These are phyloP conservation scores for Laticauda colubrina DNA, from an alignment of 2,113 vertebrate species.

Conservation along the genomic window DNA sequence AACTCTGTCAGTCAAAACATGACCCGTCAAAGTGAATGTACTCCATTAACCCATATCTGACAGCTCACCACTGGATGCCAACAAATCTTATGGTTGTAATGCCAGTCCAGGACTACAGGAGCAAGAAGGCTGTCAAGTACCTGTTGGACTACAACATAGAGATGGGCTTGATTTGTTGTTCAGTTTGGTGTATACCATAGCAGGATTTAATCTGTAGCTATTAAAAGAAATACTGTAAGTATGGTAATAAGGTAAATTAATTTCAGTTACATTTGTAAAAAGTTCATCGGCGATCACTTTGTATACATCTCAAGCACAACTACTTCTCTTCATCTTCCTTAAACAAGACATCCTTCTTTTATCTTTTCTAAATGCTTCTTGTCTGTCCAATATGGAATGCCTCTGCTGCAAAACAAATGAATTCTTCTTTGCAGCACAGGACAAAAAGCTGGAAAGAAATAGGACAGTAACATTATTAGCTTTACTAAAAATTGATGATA, in stretches of 20 bases:
- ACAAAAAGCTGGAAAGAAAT: neutral
- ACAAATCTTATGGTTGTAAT: neutral
- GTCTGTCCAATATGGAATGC: neutral
- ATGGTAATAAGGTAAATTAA: neutral
- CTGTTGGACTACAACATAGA: neutral
- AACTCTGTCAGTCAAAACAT: neutral
- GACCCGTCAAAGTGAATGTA: neutral
- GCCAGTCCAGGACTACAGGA: neutral
- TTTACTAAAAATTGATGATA: neutral
- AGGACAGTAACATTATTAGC: neutral
- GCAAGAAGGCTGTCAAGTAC: neutral
- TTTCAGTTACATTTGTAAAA: neutral
- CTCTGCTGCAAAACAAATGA: neutral
- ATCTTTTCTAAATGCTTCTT: neutral
- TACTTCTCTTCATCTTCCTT: neutral
- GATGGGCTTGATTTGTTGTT: conserved; percentile 1
- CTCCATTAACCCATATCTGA: neutral
- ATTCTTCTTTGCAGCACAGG: neutral
- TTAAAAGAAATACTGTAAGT: conserved; percentile 1
- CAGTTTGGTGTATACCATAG: neutral
- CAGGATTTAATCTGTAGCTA: neutral
- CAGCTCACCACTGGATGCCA: neutral
- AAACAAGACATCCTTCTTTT: neutral
- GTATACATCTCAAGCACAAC: neutral
- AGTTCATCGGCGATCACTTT: neutral